Evolutionary conservation across 2,888 invertebrate species (phyloP).

Genomic region (Pilophorus perplexus): DNA sequence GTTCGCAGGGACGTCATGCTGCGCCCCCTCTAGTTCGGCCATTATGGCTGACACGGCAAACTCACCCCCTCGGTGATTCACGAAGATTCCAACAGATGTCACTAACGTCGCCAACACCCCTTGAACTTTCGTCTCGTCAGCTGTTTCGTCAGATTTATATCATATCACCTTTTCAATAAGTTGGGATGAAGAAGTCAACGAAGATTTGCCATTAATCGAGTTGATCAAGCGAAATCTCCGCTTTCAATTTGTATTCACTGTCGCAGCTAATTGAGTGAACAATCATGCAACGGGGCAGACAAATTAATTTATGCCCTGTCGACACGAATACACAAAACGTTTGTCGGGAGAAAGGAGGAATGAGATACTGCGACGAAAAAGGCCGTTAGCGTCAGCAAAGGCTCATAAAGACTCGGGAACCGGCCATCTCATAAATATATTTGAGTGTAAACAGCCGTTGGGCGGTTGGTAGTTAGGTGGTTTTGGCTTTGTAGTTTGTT

Average conservation of each 20-base stretch:
- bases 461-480: conserved; percentile 10
- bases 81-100: neutral
- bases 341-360: neutral
- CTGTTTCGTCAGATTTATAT: too few species aligned
- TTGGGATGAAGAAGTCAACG: too few species aligned
- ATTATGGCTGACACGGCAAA: neutral
- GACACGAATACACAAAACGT: conserved; percentile 31
- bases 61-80: neutral
- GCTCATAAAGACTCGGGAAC: conserved; percentile 26
- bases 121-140: too few species aligned
- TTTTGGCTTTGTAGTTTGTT: neutral
- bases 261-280: conserved; percentile 12
- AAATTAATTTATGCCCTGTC: conserved; percentile 23
- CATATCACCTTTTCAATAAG: too few species aligned
- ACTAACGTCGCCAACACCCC: neutral
- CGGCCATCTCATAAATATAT: conserved; percentile 33
- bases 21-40: neutral
- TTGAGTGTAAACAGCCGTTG: conserved; percentile 29
- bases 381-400: conserved; percentile 31
- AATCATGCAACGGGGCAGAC: neutral
- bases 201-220: too few species aligned
- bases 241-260: neutral
- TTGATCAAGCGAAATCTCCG: too few species aligned
- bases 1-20: too few species aligned
- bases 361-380: conserved; percentile 30